phyloP scores from a whole-genome alignment of 2,113 vertebrate species.

The Todiramphus chloris region DNA sequence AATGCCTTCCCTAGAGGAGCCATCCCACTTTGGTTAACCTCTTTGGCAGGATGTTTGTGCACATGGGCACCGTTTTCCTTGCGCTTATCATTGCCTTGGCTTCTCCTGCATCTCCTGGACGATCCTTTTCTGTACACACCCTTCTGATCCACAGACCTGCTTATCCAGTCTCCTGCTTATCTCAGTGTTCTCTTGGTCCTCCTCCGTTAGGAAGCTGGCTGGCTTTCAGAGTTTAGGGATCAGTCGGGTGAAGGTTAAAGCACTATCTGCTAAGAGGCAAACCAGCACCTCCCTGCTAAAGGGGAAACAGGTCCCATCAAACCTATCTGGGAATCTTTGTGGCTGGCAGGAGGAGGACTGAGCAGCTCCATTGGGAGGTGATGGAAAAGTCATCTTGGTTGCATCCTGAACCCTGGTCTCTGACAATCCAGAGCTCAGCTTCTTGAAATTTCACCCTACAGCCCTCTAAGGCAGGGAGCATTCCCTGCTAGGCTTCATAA shows the following conservation, averaged over 20 bases:
- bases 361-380: neutral
- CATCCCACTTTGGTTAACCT: neutral
- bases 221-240: neutral
- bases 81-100: neutral
- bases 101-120: neutral
- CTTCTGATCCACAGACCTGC: neutral
- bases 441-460: neutral
- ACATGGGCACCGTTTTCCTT: neutral
- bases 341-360: neutral
- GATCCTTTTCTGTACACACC: neutral
- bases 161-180: conserved; percentile 26
- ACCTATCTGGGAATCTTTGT: neutral
- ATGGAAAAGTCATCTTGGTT: neutral
- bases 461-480: neutral
- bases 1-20: neutral
- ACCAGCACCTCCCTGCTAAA: neutral
- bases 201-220: neutral
- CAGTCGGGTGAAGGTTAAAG: neutral
- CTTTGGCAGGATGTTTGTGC: neutral
- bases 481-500: neutral
- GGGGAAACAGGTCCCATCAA: neutral
- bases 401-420: neutral
- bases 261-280: neutral
- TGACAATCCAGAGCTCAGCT: neutral
- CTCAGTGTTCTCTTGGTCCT: neutral